A percentile compares a stretch with the other conserved stretches of the same genome.
phyloP scores from a whole-genome alignment of 2,888 invertebrate genomes.

The Frankliniella intonsa region DNA sequence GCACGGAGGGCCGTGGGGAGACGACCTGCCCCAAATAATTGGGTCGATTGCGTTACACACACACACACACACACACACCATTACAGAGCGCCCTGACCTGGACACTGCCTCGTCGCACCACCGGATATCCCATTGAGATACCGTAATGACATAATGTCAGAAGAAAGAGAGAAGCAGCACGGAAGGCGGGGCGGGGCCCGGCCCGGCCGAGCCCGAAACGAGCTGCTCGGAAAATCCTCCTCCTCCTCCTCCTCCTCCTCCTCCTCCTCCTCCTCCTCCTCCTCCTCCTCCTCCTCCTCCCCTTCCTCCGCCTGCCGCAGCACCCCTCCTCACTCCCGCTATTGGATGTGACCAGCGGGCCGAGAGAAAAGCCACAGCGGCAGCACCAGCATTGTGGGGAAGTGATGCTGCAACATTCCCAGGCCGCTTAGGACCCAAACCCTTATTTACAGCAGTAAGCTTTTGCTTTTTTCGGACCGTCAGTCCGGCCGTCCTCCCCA shows the following conservation, averaged over 20 bases:
- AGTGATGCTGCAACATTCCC: background rate
- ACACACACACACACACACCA: background rate
- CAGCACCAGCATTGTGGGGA: background rate
- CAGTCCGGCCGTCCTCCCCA: no score
- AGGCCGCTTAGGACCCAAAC: background rate
- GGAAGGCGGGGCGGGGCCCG: background rate
- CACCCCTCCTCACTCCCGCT: background rate
- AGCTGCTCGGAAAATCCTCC: background rate
- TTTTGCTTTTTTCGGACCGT: no score
- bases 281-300: no score
- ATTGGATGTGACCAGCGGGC: no score
- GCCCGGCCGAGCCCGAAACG: background rate
- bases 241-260: background rate
- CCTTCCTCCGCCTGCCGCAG: no score
- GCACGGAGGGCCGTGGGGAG: background rate
- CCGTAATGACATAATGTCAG: constrained; percentile 21
- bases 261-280: background rate
- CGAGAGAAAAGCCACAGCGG: background rate
- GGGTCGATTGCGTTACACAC: background rate
- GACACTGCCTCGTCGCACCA: background rate
- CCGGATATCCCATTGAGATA: background rate
- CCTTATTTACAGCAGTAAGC: background rate
- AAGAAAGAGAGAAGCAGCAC: background rate
- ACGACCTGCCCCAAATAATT: no score
- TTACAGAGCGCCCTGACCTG: background rate